Base-by-base conservation (phyloP, 2,797 vertebrate species). In the Lerista edwardsae region DNA sequence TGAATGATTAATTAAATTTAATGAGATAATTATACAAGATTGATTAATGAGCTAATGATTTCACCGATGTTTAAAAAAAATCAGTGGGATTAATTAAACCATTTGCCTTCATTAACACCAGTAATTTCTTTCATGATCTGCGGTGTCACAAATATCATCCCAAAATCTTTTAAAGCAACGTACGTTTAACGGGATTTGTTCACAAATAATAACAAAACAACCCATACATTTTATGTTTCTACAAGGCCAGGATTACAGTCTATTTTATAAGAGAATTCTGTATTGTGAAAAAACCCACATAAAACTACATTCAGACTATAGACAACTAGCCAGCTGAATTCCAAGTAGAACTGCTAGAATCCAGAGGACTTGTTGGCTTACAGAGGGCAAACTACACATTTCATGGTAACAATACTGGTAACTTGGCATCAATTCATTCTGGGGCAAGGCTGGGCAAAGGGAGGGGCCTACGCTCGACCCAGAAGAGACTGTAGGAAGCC, bases 111-210 rank as follows among this genome's bases (percentile, higher is more conserved):
- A 14, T 79, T 57, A 11, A 34, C n/a, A 68, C 0, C 39, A 0
- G 31, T 25, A 0, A 0, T n/a, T 31, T 21, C 31, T 67, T 1
- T 5, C n/a, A 0, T 39, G 0, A 1, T 75, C 39, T 34, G 47
- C 21, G 31, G 14, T 51, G 51, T 62, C 51, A 19, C 11, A 27
- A 3, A 31, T 19, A 74, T 31, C 0, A 0, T 0, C 0, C 12
- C 34, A 55, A 71, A 15, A 34, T 69, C 15, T 68, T 79, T 57
- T 29, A 25, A 69, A 39, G 39, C 14, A n/a, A 36, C 4, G n/a
- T 25, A 34, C 7, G 55, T 21, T 44, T 79, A 25, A 3, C 1
- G n/a, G 39, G 36, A 29, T 19, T 10, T 14, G 0, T 1, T 10
- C 1, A 4, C 34, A 44, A 59, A 55, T 6, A 65, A 17, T 7